These are phyloP conservation scores for Euzetes globulus DNA, from an alignment of 2,888 invertebrate species.

Conservation along the genomic window DNA sequence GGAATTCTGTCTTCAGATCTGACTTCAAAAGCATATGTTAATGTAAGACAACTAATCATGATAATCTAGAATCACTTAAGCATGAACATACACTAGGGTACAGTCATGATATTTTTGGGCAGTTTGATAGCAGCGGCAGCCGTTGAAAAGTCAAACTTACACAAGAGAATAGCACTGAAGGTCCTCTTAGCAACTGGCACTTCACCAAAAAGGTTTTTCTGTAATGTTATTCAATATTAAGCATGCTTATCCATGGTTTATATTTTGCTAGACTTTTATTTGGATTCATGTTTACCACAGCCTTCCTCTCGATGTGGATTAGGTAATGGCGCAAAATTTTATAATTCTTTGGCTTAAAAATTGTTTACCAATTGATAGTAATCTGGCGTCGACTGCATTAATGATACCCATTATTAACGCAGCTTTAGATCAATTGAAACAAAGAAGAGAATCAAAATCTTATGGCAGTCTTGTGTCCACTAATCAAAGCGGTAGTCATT, in stretches of 20 bases:
- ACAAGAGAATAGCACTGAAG: slow-evolving; percentile 36
- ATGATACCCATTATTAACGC: slow-evolving; percentile 87
- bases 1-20: slow-evolving; percentile 40
- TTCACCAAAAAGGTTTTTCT: slow-evolving; percentile 30
- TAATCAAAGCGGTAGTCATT: not conserved
- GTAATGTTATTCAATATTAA: not conserved
- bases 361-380: slow-evolving; percentile 50
- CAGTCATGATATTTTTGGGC: slow-evolving; percentile 36
- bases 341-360: not conserved
- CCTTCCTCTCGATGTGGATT: slow-evolving; percentile 67
- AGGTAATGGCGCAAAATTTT: slow-evolving; percentile 47
- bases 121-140: slow-evolving; percentile 34
- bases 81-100: slow-evolving; percentile 20
- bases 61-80: not conserved
- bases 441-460: slow-evolving; percentile 20
- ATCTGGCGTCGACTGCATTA: slow-evolving; percentile 86
- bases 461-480: not conserved
- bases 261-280: slow-evolving; percentile 26
- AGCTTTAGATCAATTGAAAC: slow-evolving; percentile 52
- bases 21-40: slow-evolving; percentile 38
- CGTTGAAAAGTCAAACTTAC: slow-evolving; percentile 35
- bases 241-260: not conserved
- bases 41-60: slow-evolving; percentile 15
- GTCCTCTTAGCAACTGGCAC: slow-evolving; percentile 28
- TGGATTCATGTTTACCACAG: slow-evolving; percentile 35